Conservation (phyloP, 1,140 invertebrate species). For the Augochlora pura region DNA sequence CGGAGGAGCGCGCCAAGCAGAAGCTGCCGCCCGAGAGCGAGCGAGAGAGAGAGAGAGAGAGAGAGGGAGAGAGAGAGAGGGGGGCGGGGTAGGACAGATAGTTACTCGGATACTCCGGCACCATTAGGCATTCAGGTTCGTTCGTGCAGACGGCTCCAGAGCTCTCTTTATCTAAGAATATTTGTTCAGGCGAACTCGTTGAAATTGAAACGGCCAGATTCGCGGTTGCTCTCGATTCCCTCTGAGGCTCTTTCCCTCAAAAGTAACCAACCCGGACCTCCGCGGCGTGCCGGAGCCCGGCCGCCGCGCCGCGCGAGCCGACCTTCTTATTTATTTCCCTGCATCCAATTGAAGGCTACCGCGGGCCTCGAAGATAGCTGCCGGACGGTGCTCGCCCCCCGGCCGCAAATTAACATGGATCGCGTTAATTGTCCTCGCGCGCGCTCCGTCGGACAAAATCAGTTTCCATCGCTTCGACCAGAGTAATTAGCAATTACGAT, state of each 20-base stretch:
- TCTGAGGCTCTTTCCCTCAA: conserved; percentile 10
- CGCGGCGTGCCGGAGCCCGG: no score
- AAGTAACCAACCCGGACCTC: conserved; percentile 20
- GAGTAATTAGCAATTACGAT: conserved; percentile 39
- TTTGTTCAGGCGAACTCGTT: conserved; percentile 66
- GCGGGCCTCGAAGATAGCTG: neutral
- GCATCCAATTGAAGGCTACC: conserved; percentile 39
- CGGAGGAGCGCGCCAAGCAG: no score
- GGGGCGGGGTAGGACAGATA: conserved; percentile 6
- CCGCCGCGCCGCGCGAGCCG: no score
- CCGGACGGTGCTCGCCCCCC: neutral
- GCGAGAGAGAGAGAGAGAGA: no score
- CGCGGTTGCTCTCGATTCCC: conserved; percentile 51
- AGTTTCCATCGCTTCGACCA: neutral
- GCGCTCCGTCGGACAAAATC: conserved; percentile 20
- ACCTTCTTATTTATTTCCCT: conserved; percentile 47
- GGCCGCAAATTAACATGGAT: conserved; percentile 41
- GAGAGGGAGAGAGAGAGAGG: no score
- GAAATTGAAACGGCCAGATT: conserved; percentile 66
- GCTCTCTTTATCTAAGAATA: conserved; percentile 68
- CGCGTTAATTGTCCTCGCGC: conserved; percentile 31
- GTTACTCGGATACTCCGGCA: conserved; percentile 47
- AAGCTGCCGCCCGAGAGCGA: no score
- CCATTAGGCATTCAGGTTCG: conserved; percentile 57
- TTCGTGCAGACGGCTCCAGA: conserved; percentile 47